Evolutionary conservation across 2,888 invertebrate genomes (phyloP).

Genomic region (Synanthedon tipuliformis): DNA sequence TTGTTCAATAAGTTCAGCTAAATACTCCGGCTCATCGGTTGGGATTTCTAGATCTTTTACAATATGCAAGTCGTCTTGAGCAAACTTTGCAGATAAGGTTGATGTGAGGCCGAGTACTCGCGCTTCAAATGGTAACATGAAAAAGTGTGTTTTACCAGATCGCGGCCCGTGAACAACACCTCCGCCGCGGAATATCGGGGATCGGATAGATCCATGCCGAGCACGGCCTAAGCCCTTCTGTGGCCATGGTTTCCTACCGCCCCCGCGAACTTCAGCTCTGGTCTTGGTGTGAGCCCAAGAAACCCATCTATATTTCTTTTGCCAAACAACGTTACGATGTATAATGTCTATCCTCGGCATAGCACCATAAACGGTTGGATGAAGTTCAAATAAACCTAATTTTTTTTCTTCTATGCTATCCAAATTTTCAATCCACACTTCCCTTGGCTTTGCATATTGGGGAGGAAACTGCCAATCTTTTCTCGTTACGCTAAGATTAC

Average conservation of each 20-base stretch:
- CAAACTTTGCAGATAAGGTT: constrained; percentile 89
- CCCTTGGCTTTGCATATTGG: constrained; percentile 73
- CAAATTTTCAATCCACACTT: constrained; percentile 90
- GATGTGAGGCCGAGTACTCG: constrained; percentile 85
- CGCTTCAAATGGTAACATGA: constrained; percentile 86
- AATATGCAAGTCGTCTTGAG: constrained; percentile 95
- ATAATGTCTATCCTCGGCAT: constrained; percentile 89
- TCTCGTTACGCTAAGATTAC: constrained; percentile 32
- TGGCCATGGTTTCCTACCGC: constrained; percentile 95
- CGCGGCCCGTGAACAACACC: constrained; percentile 92
- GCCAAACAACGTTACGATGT: constrained; percentile 89
- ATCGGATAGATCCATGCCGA: constrained; percentile 91
- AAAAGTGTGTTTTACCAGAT: constrained; percentile 91
- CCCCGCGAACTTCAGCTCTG: constrained; percentile 88
- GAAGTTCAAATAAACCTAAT: constrained; percentile 87
- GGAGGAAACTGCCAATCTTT: constrained; percentile 64
- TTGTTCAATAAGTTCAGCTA: constrained; percentile 82
- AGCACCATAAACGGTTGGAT: constrained; percentile 87
- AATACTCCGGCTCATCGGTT: constrained; percentile 79
- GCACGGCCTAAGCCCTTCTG: constrained; percentile 94
- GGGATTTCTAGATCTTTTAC: constrained; percentile 90
- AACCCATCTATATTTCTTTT: constrained; percentile 82
- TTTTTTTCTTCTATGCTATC: constrained; percentile 81
- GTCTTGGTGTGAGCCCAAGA: constrained; percentile 83
- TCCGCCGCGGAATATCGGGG: constrained; percentile 87